Conservation (phyloP, 2,113 vertebrate genomes). For the Neolamprologus fasciatus region DNA sequence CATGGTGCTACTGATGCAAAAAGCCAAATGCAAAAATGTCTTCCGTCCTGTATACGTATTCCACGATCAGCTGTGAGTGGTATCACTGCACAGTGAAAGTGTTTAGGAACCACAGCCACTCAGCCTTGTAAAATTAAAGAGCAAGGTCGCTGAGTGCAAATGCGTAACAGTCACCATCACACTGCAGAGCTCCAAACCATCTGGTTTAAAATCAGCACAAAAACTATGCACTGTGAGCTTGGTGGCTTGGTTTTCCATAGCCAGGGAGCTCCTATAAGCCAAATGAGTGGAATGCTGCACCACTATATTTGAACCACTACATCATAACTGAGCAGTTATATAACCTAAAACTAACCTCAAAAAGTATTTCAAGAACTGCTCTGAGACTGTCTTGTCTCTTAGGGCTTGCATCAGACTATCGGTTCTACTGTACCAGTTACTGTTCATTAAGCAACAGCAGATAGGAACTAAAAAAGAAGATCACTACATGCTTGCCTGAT, state of each 20-base stretch:
- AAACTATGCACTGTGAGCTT: not conserved
- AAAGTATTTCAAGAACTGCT: not conserved
- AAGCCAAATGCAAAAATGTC: not conserved
- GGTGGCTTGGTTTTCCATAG: not conserved
- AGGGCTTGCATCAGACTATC: not conserved
- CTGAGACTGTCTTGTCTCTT: not conserved
- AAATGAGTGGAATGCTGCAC: not conserved
- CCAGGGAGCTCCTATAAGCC: not conserved
- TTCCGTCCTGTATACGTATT: rapidly evolving
- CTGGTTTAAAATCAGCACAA: not conserved
- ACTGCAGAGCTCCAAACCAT: not conserved
- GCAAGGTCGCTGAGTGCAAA: not conserved
- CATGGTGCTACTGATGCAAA: not conserved
- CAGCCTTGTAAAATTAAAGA: not conserved
- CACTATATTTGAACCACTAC: not conserved
- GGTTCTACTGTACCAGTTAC: not conserved
- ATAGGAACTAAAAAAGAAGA: not conserved
- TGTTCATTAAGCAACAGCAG: not conserved
- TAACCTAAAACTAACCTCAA: not conserved
- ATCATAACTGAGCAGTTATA: not conserved
- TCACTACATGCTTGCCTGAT: not conserved
- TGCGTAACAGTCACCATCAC: not conserved
- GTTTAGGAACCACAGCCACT: not conserved
- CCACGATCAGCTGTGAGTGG: not conserved
- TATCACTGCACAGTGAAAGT: not conserved